Evolutionary conservation across 2,888 invertebrate genomes (phyloP).

Genomic region (Ophion slaviceki): DNA sequence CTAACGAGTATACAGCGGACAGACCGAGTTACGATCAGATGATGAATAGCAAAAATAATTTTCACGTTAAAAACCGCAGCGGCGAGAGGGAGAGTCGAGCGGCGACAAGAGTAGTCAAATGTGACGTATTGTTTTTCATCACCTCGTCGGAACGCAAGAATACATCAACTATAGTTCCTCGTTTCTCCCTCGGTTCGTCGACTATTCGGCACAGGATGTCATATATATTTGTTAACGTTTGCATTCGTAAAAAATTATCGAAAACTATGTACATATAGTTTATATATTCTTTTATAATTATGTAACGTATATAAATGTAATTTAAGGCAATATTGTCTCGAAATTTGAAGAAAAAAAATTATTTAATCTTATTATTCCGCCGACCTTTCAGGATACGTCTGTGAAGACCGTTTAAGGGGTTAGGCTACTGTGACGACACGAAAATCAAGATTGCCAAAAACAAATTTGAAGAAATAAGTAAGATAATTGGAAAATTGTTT

Average conservation of each 20-base stretch:
- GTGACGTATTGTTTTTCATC: conserved; percentile 41
- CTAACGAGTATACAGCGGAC: conserved; percentile 5
- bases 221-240: background rate
- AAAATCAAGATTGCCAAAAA: too few relatives aligned
- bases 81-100: background rate
- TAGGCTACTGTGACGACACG: too few relatives aligned
- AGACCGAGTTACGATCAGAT: background rate
- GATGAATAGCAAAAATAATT: conserved; percentile 14
- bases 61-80: background rate
- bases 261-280: background rate
- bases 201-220: conserved; percentile 60
- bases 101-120: background rate
- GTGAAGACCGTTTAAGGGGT: too few relatives aligned
- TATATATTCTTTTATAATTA: background rate
- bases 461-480: too few relatives aligned
- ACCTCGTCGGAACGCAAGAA: conserved; percentile 13
- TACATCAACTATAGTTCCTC: conserved; percentile 38
- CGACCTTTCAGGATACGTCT: too few relatives aligned
- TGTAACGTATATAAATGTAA: too few relatives aligned
- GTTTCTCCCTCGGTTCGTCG: conserved; percentile 57
- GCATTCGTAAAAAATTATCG: background rate
- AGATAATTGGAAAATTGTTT: too few relatives aligned
- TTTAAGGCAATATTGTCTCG: too few relatives aligned
- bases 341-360: too few relatives aligned
- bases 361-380: too few relatives aligned